phyloP scores from a whole-genome alignment of 1,140 invertebrate genomes.

The Trachymyrmex cornetzi region DNA sequence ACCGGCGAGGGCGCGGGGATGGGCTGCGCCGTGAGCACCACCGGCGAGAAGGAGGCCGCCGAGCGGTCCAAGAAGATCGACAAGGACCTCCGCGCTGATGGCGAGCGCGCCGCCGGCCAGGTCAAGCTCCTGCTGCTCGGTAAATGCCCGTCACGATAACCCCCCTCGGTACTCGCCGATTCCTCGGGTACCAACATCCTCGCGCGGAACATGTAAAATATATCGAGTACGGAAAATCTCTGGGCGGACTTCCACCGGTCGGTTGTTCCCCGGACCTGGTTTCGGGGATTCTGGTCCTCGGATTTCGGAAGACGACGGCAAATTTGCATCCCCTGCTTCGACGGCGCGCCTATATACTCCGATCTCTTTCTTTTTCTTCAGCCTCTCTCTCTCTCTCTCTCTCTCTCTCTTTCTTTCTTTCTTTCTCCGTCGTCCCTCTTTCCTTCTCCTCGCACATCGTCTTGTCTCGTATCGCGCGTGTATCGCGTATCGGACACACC shows the following conservation, averaged over 20 bases:
- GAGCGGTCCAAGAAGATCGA: slow-evolving; percentile 96
- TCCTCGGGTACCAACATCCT: not conserved
- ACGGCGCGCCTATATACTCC: slow-evolving; percentile 16
- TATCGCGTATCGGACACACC: slow-evolving; percentile 22
- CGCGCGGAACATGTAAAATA: not conserved
- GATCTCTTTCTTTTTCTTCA: not conserved
- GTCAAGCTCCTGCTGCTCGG: slow-evolving; percentile 95
- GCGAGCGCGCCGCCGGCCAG: slow-evolving; percentile 94
- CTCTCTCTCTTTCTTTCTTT: not conserved
- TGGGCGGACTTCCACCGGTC: not conserved
- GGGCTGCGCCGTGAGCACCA: slow-evolving; percentile 93
- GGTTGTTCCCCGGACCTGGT: not conserved
- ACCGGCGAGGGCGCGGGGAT: slow-evolving; percentile 86
- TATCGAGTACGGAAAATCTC: not conserved
- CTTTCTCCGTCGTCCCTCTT: no score
- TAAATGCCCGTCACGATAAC: slow-evolving; percentile 84
- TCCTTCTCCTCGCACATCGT: slow-evolving; percentile 17
- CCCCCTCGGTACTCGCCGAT: not conserved
- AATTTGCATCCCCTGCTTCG: slow-evolving; percentile 42
- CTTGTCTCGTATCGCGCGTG: slow-evolving; percentile 29
- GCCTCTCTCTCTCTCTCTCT: not conserved
- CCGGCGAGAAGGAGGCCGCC: slow-evolving; percentile 93
- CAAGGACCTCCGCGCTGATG: slow-evolving; percentile 93
- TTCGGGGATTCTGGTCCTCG: slow-evolving; percentile 1
- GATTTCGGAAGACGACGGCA: not conserved